These are phyloP conservation scores for Phoenicopterus ruber DNA, from an alignment of 2,113 vertebrate genomes.

Conservation along the genomic window DNA sequence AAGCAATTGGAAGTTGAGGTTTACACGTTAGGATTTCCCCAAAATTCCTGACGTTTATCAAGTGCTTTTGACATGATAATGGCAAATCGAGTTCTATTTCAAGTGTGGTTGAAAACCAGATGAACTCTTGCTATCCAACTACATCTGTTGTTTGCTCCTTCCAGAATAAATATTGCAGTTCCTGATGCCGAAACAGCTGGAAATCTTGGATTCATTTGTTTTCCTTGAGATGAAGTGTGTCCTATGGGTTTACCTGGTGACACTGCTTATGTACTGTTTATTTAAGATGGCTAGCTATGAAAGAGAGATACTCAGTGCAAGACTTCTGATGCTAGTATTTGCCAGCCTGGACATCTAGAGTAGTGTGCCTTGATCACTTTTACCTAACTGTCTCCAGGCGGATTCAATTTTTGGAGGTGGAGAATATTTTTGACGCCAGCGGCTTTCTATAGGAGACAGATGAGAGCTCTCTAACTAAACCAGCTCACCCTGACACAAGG, in stretches of 20 bases:
- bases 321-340: background rate
- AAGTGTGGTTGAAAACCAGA: constrained; percentile 37
- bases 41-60: background rate
- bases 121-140: constrained; percentile 50
- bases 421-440: background rate
- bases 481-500: background rate
- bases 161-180: constrained; percentile 63
- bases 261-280: background rate
- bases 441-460: background rate
- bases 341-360: background rate
- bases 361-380: background rate
- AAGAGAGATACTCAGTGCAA: background rate
- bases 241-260: constrained; percentile 33
- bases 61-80: constrained; percentile 24
- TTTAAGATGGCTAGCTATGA: background rate
- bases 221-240: constrained; percentile 8
- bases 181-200: constrained; percentile 68
- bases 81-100: constrained; percentile 42
- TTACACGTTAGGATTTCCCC: background rate
- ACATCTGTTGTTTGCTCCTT: constrained; percentile 65
- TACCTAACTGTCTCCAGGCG: background rate
- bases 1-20: background rate
- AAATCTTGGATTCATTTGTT: constrained; percentile 41
- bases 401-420: background rate
- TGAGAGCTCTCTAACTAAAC: background rate